phyloP scores from a whole-genome alignment of 2,888 invertebrate species.

The Pseudococcus longispinus region DNA sequence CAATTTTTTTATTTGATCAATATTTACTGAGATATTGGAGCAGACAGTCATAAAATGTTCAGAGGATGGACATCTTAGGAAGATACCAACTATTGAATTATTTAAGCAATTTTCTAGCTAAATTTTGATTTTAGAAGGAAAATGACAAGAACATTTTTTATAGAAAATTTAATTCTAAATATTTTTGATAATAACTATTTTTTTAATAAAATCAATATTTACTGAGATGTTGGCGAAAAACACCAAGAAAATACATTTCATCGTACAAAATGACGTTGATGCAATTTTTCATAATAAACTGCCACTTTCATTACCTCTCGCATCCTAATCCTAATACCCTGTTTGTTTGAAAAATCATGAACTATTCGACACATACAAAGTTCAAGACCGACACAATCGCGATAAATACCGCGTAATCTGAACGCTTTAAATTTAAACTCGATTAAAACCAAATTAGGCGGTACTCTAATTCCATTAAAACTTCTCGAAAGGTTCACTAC shows the following conservation, averaged over 20 bases:
- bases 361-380: not conserved
- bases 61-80: too few relatives aligned
- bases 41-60: too few relatives aligned
- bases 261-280: not conserved
- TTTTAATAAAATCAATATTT: too few relatives aligned
- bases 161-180: too few relatives aligned
- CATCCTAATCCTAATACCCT: not conserved
- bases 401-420: not conserved
- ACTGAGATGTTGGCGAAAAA: not conserved
- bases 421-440: not conserved
- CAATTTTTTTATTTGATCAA: too few relatives aligned
- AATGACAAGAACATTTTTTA: too few relatives aligned
- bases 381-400: not conserved
- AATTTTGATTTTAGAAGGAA: too few relatives aligned
- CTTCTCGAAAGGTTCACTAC: not conserved
- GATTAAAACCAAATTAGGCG: constrained; percentile 17
- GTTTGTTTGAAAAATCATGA: not conserved
- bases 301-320: not conserved
- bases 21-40: too few relatives aligned
- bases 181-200: too few relatives aligned
- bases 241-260: too few relatives aligned
- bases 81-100: too few relatives aligned
- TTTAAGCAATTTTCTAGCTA: too few relatives aligned
- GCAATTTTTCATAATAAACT: not conserved
- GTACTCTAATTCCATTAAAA: not conserved